Base-by-base conservation (phyloP, 2,797 vertebrate genomes). In the Champsocephalus gunnari region DNA sequence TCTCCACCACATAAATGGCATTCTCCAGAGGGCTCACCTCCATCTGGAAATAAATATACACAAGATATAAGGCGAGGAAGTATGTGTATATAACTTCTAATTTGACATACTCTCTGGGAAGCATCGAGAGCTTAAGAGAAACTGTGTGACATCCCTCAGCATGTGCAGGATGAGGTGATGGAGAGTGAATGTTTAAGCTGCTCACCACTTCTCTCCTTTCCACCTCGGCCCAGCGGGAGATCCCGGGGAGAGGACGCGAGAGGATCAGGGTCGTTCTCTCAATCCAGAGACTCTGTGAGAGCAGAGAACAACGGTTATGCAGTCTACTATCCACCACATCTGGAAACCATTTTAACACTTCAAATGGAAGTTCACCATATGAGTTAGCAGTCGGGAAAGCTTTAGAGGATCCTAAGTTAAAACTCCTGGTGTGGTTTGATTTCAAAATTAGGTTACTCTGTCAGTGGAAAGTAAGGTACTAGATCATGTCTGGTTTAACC, bases 11-110 rank as follows among this genome's bases (percentile, higher is more conserved):
- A n/a, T 98, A 97, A 87, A 99, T 97, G 88, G 98, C 98, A 14
- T 99, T 99, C 93, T 99, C 98, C 90, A 99, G 91, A 44, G 98
- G 98, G 89, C 98, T 99, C 49, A 99, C 98, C 90, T 99, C 98
- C 92, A 99, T 93, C 98, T 99, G 86, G 21, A 74, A 68, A 79
- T 32, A 89, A 66, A 81, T 9, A 81, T 0, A 68, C 3, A 32
- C 12, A 78, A 11, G 17, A 50, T 34, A 11, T 5, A 61, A 19
- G 14, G 0, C 53, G 24, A 47, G 19, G 19, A 48, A 28, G 54
- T 12, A 3, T 4, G 8, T 57, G 12, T 47, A 41, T 58, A 13
- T 34, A 11, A 48, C 8, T 38, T 38, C 6, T 38, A 19, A n/a
- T 53, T 12, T 56, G 64, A 74, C 10, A 55, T 13, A 19, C n/a